Percentiles rank a stretch among this genome's conserved stretches.
phyloP scores from a whole-genome alignment of 2,113 vertebrate species.

The Crotalus viridis region DNA sequence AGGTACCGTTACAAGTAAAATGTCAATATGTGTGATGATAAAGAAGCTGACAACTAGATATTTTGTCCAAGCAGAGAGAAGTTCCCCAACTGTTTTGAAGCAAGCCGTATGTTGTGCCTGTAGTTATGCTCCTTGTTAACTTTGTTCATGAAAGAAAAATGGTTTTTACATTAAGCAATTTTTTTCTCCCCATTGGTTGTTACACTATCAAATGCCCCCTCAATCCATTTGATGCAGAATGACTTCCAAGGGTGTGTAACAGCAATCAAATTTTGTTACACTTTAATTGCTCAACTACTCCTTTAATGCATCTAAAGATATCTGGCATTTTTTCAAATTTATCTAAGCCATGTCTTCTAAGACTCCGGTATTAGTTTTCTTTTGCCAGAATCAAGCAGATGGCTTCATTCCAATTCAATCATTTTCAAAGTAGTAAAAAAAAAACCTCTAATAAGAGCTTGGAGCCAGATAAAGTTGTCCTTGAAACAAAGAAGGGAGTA shows the following conservation, averaged over 20 bases:
- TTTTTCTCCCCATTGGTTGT: not conserved
- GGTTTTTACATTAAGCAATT: not conserved
- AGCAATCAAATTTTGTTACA: not conserved
- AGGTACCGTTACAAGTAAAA: not conserved
- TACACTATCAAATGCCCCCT: not conserved
- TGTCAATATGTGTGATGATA: not conserved
- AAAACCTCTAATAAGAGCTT: not conserved
- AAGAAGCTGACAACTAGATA: not conserved
- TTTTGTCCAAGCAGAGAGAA: not conserved
- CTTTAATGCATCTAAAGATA: not conserved
- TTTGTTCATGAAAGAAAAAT: not conserved
- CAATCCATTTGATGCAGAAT: not conserved
- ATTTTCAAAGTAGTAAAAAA: not conserved
- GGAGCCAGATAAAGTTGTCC: not conserved
- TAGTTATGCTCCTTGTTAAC: not conserved
- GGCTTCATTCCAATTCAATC: not conserved
- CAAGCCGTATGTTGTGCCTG: not conserved
- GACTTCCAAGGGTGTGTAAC: not conserved
- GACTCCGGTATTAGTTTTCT: not conserved
- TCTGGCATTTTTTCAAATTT: not conserved
- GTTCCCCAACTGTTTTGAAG: not conserved
- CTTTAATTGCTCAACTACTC: not conserved
- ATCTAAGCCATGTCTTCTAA: not conserved
- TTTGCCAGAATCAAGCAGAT: not conserved
- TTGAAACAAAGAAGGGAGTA: not conserved